phyloP scores from a whole-genome alignment of 2,113 vertebrate species.

The Marcusenius ussheri region DNA sequence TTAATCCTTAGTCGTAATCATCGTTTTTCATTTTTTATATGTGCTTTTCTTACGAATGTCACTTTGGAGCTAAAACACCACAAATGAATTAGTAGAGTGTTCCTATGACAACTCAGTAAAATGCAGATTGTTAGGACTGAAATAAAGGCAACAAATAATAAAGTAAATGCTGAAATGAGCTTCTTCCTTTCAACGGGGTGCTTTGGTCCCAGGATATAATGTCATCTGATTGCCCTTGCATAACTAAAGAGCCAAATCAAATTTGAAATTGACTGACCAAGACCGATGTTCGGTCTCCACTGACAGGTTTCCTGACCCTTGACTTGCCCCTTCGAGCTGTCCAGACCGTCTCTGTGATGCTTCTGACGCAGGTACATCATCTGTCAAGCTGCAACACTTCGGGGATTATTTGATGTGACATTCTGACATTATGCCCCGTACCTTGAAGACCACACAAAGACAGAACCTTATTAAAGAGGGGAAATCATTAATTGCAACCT shows the following conservation, averaged over 20 bases:
- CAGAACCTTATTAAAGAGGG: not conserved
- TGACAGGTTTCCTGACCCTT: not conserved
- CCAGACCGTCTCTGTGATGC: not conserved
- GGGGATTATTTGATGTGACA: not conserved
- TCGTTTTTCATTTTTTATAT: not conserved
- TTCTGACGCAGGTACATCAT: not conserved
- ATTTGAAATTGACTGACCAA: not conserved
- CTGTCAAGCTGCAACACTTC: not conserved
- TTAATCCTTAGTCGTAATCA: not conserved
- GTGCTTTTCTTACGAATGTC: not conserved
- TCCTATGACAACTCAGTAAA: not conserved
- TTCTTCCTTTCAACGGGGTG: not conserved
- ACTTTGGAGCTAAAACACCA: not conserved
- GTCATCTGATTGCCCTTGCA: conserved; percentile 5
- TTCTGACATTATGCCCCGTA: conserved; percentile 4
- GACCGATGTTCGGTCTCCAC: not conserved
- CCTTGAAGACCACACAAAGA: not conserved
- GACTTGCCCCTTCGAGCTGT: not conserved
- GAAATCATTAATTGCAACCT: not conserved
- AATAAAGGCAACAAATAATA: not conserved
- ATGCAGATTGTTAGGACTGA: not conserved
- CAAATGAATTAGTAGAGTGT: not conserved
- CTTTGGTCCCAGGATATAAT: not conserved
- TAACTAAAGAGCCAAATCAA: not conserved
- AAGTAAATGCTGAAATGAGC: not conserved